These are phyloP conservation scores for Octomys mimax DNA, from an alignment of 2,797 vertebrate species.

Conservation along the genomic window DNA sequence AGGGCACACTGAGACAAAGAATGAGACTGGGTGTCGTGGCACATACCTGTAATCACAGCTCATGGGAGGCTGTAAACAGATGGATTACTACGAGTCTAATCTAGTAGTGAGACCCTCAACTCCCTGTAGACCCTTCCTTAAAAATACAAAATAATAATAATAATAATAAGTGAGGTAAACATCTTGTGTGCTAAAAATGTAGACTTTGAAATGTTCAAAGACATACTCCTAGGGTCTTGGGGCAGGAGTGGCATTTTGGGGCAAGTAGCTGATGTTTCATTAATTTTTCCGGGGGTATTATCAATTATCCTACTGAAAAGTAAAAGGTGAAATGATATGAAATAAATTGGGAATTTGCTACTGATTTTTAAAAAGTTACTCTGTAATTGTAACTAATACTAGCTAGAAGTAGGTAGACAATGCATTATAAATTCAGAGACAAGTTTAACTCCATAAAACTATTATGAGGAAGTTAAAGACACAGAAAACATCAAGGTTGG, in stretches of 20 bases:
- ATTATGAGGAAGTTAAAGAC: constrained; percentile 61
- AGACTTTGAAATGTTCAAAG: not conserved
- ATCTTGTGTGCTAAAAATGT: no score
- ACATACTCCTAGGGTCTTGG: not conserved
- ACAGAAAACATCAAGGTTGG: constrained; percentile 13
- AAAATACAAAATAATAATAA: no score
- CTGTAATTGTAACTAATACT: not conserved
- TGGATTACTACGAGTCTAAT: no score
- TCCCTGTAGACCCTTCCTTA: no score
- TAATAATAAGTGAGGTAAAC: not conserved
- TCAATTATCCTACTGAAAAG: not conserved
- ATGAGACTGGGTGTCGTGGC: no score
- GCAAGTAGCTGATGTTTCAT: not conserved
- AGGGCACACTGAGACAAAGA: no score
- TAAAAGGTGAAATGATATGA: not conserved
- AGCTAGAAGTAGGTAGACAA: not conserved
- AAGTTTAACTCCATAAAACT: constrained; percentile 34
- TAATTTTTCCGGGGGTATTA: not conserved
- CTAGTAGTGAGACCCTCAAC: no score
- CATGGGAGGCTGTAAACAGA: no score
- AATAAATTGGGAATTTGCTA: not conserved
- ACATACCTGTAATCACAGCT: no score
- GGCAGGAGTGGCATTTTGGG: not conserved
- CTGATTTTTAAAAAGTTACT: not conserved
- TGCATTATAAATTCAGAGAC: constrained; percentile 24